A percentile compares a stretch with the other conserved stretches of the same genome.
phyloP scores from a whole-genome alignment of 2,113 vertebrate genomes.

The Ochotona princeps region DNA sequence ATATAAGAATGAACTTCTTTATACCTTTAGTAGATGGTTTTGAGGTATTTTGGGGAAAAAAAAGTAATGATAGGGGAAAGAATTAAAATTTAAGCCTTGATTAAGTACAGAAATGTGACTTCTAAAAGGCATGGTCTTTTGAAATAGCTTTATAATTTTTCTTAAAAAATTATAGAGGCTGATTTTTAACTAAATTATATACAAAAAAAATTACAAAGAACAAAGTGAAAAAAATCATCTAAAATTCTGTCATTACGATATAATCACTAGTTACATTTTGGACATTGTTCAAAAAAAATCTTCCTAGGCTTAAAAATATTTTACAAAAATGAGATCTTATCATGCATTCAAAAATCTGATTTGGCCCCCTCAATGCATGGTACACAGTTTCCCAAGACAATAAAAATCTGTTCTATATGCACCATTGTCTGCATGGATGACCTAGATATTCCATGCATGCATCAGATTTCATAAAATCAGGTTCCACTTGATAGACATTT shows the following conservation, averaged over 20 bases:
- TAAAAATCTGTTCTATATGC: not conserved
- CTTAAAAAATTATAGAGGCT: slow-evolving; percentile 55
- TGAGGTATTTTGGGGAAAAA: slow-evolving; percentile 12
- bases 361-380: not conserved
- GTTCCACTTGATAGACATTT: not conserved
- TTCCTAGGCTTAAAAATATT: slow-evolving; percentile 49
- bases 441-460: not conserved
- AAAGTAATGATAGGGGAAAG: slow-evolving; percentile 63
- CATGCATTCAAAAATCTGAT: not conserved
- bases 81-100: slow-evolving; percentile 63
- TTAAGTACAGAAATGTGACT: slow-evolving; percentile 53
- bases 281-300: slow-evolving; percentile 37
- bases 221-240: slow-evolving; percentile 47
- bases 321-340: slow-evolving; percentile 23
- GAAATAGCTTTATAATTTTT: slow-evolving; percentile 60
- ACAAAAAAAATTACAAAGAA: slow-evolving; percentile 50
- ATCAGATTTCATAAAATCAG: not conserved
- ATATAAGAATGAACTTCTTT: slow-evolving; percentile 57
- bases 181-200: slow-evolving; percentile 66
- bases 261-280: slow-evolving; percentile 54
- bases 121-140: slow-evolving; percentile 63
- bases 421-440: not conserved
- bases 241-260: slow-evolving; percentile 47
- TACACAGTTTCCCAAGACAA: not conserved
- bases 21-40: slow-evolving; percentile 42